phyloP scores from a whole-genome alignment of 2,888 invertebrate species.

The Diloba caeruleocephala region DNA sequence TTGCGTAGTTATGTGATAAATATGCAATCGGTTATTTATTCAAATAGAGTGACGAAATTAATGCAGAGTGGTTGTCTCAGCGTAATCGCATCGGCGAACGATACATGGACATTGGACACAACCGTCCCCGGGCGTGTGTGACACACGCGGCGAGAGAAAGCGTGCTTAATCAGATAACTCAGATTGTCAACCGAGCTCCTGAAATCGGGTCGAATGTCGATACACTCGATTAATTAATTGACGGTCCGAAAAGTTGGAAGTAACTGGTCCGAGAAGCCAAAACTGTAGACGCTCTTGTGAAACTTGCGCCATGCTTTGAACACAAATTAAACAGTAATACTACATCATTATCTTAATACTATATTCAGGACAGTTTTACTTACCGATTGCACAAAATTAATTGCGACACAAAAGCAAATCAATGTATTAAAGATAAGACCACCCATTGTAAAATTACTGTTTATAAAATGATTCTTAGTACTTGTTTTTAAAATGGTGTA shows the following conservation, averaged over 20 bases:
- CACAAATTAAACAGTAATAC: slow-evolving; percentile 43
- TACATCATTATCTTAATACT: slow-evolving; percentile 37
- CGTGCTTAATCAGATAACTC: slow-evolving; percentile 89
- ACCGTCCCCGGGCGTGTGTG: slow-evolving; percentile 67
- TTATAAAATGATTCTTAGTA: too few species aligned
- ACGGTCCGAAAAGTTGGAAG: slow-evolving; percentile 83
- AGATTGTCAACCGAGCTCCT: slow-evolving; percentile 88
- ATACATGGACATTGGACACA: slow-evolving; percentile 66
- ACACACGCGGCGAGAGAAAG: slow-evolving; percentile 85
- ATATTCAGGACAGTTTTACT: slow-evolving; percentile 13
- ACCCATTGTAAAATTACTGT: too few species aligned
- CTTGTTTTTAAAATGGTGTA: too few species aligned
- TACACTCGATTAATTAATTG: slow-evolving; percentile 89
- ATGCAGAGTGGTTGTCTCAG: slow-evolving; percentile 77
- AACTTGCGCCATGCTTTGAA: slow-evolving; percentile 60
- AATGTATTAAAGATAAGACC: too few species aligned
- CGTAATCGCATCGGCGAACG: slow-evolving; percentile 67
- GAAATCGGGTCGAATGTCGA: slow-evolving; percentile 89
- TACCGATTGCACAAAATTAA: slow-evolving; percentile 6
- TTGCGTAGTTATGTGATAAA: slow-evolving; percentile 71
- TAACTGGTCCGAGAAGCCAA: slow-evolving; percentile 81
- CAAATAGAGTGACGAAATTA: slow-evolving; percentile 85
- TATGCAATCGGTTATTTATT: slow-evolving; percentile 84
- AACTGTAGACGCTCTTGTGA: slow-evolving; percentile 77
- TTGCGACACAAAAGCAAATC: not conserved